Percentiles rank a stretch among this genome's conserved stretches.
These are phyloP conservation scores for Nansenia antarctica DNA, from an alignment of 2,113 vertebrate genomes.

Conservation along the genomic window DNA sequence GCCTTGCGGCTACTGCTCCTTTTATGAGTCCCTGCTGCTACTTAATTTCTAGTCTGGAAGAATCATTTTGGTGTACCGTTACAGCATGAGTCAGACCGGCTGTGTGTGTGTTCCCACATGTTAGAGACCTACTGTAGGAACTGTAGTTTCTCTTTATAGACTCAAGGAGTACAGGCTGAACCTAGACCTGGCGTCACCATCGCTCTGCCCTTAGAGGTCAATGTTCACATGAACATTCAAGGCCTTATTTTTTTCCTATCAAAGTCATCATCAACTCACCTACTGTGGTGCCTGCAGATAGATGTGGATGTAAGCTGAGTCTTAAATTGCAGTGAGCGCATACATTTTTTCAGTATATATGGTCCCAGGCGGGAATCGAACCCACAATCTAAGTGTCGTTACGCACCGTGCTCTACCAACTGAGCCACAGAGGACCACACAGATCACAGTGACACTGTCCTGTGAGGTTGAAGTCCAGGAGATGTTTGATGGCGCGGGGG, in stretches of 20 bases:
- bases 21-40: constrained; percentile 43
- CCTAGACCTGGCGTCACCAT: constrained; percentile 34
- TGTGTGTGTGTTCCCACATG: background rate
- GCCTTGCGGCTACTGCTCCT: constrained; percentile 19
- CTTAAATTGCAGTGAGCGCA: background rate
- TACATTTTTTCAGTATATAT: background rate
- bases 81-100: constrained; percentile 7
- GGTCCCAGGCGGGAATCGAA: background rate
- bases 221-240: background rate
- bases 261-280: too few species aligned
- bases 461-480: constrained; percentile 37
- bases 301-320: background rate
- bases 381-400: too few species aligned
- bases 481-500: constrained; percentile 43
- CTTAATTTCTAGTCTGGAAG: constrained; percentile 36
- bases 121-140: background rate
- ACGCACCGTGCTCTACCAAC: background rate
- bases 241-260: too few species aligned
- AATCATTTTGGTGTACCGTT: constrained; percentile 39
- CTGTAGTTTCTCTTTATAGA: constrained; percentile 27
- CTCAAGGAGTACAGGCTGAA: constrained; percentile 5
- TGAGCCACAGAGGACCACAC: too few species aligned
- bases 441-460: background rate
- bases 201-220: constrained; percentile 27
- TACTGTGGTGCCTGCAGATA: background rate